Evolutionary conservation across 2,113 vertebrate species (phyloP).

Genomic region (Dicrurus megarhynchus): DNA sequence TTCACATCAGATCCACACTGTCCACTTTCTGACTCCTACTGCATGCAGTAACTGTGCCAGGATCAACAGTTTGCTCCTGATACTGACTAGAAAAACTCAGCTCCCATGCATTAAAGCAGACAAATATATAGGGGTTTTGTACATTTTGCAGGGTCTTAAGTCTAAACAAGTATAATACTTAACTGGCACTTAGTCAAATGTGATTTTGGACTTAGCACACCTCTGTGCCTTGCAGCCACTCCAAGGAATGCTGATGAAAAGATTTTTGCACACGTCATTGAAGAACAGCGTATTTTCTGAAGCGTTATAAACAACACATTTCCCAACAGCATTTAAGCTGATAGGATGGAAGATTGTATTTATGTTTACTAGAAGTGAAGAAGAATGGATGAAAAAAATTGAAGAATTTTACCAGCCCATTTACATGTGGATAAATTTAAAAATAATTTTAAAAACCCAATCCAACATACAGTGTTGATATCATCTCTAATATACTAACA

Average conservation of each 20-base stretch:
- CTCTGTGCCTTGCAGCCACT: neutral
- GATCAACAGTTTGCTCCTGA: neutral
- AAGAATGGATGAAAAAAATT: fast-evolving
- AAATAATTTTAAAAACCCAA: neutral
- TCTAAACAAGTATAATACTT: neutral
- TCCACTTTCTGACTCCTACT: neutral
- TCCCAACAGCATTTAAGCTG: neutral
- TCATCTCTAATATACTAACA: neutral
- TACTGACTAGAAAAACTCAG: neutral
- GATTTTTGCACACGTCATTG: neutral
- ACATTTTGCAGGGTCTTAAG: neutral
- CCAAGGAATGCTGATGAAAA: neutral
- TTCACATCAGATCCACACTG: neutral
- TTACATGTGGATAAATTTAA: neutral
- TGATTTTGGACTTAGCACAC: neutral
- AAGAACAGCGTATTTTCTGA: neutral
- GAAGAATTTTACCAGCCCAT: neutral
- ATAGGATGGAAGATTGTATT: neutral
- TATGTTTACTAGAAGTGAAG: neutral
- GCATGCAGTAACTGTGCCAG: neutral
- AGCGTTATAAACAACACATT: neutral
- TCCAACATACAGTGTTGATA: neutral
- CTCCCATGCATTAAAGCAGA: neutral
- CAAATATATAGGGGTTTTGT: fast-evolving
- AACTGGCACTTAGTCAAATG: neutral